Conservation (phyloP, 2,113 vertebrate species). For the Osmerus mordax region DNA sequence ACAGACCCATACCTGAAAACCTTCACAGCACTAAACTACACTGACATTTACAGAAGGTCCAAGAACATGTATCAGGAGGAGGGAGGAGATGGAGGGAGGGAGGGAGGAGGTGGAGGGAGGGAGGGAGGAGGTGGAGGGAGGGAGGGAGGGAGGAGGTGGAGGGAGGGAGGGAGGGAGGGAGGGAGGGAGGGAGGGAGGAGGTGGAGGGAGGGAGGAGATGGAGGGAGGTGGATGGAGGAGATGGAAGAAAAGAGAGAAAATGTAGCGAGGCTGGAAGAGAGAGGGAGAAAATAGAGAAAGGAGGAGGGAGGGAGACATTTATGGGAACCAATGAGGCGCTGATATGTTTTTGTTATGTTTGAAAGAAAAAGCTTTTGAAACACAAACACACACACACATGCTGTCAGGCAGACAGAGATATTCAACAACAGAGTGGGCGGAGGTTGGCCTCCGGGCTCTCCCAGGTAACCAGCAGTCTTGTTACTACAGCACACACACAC, state of each 20-base stretch:
- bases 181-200: conserved; percentile 19
- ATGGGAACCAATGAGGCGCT: conserved; percentile 16
- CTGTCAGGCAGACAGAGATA: conserved; percentile 41
- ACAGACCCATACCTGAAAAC: too few species aligned
- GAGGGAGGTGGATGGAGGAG: conserved; percentile 54
- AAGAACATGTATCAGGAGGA: too few species aligned
- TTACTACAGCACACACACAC: conserved; percentile 48
- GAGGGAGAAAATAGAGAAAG: conserved; percentile 9
- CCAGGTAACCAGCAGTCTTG: conserved; percentile 58
- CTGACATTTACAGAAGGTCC: too few species aligned
- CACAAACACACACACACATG: conserved; percentile 18
- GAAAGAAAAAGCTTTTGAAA: conserved; percentile 10
- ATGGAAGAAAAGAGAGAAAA: conserved; percentile 49
- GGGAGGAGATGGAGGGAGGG: conserved; percentile 16
- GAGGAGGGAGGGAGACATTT: conserved; percentile 11
- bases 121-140: conserved; percentile 51
- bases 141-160: conserved; percentile 32
- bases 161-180: conserved; percentile 10
- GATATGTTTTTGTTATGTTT: conserved; percentile 2
- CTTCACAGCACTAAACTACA: too few species aligned
- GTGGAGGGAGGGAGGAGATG: not conserved
- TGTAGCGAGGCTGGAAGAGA: not conserved
- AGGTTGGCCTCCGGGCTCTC: conserved; percentile 64
- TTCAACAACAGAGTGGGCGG: conserved; percentile 56
- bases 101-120: conserved; percentile 28